Conservation (phyloP, 2,888 invertebrate genomes). For the Coenonympha glycerion region DNA sequence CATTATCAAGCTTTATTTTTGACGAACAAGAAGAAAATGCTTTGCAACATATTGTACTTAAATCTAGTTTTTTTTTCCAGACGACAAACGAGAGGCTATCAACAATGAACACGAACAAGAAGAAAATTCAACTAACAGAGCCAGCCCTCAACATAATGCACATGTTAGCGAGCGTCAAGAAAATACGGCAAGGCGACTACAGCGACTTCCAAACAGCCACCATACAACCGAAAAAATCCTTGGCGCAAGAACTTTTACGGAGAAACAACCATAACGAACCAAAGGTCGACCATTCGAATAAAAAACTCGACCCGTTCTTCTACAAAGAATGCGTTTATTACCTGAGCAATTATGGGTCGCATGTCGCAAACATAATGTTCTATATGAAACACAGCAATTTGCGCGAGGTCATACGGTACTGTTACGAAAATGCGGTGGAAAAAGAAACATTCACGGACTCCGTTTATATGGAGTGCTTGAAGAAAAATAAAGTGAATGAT, state of each 20-base stretch:
- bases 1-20: no score
- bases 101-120: constrained; percentile 62
- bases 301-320: constrained; percentile 73
- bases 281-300: constrained; percentile 50
- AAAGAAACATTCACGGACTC: constrained; percentile 83
- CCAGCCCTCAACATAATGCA: constrained; percentile 78
- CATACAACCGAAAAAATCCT: constrained; percentile 53
- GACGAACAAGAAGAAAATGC: no score
- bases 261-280: constrained; percentile 53
- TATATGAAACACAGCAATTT: constrained; percentile 83
- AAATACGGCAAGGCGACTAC: constrained; percentile 75
- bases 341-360: constrained; percentile 85
- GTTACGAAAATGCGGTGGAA: constrained; percentile 80
- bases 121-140: constrained; percentile 68
- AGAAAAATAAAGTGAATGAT: constrained; percentile 77
- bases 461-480: constrained; percentile 81
- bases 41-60: no score
- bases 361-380: constrained; percentile 83
- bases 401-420: constrained; percentile 81
- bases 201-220: constrained; percentile 66
- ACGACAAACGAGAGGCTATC: constrained; percentile 63
- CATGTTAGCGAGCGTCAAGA: constrained; percentile 73
- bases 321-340: constrained; percentile 90
- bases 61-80: no score
- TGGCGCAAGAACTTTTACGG: constrained; percentile 64